Evolutionary conservation across 2,113 vertebrate genomes (phyloP), one percentile per base, ranked within the genome.

Genomic region (Tupaia chinensis): DNA sequence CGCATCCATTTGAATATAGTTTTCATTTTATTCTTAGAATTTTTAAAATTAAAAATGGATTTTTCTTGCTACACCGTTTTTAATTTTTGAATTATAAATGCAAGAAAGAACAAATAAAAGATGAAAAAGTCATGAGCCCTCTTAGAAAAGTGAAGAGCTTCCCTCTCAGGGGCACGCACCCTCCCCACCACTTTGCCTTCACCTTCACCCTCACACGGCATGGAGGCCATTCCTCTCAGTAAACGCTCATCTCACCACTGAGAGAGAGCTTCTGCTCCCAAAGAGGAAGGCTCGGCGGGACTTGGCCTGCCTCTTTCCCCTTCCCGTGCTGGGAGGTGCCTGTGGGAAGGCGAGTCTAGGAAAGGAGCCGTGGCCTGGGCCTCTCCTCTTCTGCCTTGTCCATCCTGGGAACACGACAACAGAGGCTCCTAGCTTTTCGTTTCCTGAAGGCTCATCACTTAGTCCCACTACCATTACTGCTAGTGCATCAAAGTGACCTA

Each of bases 31-130:
- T 3, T 69, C 84, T 82, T 73, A 73, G 0, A 89, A 32, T 34
- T 95, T 92, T 89, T 56, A 76, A 86, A 97, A 92, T 68, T 61
- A 88, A 91, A 87, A 74, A 17, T 53, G 29, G 58, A 19, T 15
- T 92, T 87, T 93, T 66, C 60, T 87, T 44, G 27, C 68, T 66
- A 22, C 13, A 66, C 34, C 74, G 58, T 92, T 95, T 65, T 66
- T 15, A 20, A 79, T 56, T 66, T 82, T 93, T 89, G 72, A 76
- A 32, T 92, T 19, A 65, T 83, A 65, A 29, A 65, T 88, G 12
- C 87, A 87, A 92, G 83, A 82, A 91, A 82, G 58, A 34, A 70
- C 2, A 86, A 19, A 19, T 81, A 85, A 93, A 68, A 79, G 61
- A 63, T 70, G 78, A 83, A 82, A 89, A 94, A 65, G 15, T 56